A percentile compares a stretch with the other conserved stretches of the same genome.
These are phyloP conservation scores for Geopemphigus sp. DNA, from an alignment of 1,140 invertebrate species.

Conservation along the genomic window DNA sequence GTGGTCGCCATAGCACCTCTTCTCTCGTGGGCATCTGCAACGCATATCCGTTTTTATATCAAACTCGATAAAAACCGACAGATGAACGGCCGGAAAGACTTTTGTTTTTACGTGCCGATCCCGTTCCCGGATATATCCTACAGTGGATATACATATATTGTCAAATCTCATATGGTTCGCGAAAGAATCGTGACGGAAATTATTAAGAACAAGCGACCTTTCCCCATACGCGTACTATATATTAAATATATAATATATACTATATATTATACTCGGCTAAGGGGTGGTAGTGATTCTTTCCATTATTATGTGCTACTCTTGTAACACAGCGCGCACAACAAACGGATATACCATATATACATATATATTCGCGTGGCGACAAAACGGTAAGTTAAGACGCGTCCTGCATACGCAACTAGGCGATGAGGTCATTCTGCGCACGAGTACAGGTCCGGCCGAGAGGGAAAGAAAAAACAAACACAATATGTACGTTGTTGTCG, in stretches of 20 bases:
- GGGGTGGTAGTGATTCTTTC: background rate
- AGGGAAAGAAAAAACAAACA: conserved; percentile 13
- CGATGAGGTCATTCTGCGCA: conserved; percentile 32
- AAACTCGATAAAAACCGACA: no score
- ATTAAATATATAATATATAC: background rate
- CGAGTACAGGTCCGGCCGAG: background rate
- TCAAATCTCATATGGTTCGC: background rate
- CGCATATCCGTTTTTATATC: no score
- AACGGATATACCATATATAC: conserved; percentile 7
- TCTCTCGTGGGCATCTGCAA: no score
- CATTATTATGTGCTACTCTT: background rate
- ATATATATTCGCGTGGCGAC: background rate
- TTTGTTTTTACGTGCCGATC: background rate
- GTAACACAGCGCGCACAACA: background rate
- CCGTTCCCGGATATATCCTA: background rate
- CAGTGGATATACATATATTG: background rate
- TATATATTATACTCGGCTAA: no score
- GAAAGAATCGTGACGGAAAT: conserved; percentile 8
- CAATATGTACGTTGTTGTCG: no score
- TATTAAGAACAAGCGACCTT: conserved; percentile 5
- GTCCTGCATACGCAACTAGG: conserved; percentile 36
- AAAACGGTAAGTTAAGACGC: conserved; percentile 36
- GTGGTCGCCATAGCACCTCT: no score
- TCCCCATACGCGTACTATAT: background rate
- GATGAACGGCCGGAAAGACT: no score